phyloP scores from a whole-genome alignment of 2,888 invertebrate genomes.

The Clusia tigrina region DNA sequence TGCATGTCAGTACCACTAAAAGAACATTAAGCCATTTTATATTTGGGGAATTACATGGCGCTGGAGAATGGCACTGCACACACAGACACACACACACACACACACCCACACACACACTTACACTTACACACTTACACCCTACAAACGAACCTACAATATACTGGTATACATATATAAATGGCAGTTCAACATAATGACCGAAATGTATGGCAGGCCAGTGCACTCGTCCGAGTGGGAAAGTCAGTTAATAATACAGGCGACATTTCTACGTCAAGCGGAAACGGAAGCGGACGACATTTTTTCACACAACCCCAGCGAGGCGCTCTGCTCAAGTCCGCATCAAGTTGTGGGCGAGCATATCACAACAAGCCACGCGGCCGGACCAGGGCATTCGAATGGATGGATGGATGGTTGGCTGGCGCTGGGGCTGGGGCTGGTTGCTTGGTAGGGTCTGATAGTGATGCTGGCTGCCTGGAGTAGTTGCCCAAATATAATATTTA shows the following conservation, averaged over 20 bases:
- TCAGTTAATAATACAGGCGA: conserved; percentile 17
- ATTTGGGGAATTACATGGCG: neutral
- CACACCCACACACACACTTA: neutral
- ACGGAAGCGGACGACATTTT: conserved; percentile 44
- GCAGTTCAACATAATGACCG: neutral
- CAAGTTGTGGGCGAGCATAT: conserved; percentile 9
- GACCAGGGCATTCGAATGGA: too few species aligned
- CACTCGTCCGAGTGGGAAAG: neutral
- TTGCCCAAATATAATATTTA: neutral
- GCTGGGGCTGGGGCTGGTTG: conserved; percentile 31
- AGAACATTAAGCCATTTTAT: conserved; percentile 1
- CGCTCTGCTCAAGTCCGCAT: conserved; percentile 3
- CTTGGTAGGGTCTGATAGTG: neutral
- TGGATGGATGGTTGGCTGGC: neutral
- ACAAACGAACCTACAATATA: conserved; percentile 20
- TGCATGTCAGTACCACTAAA: neutral
- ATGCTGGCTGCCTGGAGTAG: neutral
- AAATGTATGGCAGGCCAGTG: neutral
- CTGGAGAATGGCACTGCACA: neutral
- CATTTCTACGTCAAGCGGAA: conserved; percentile 20
- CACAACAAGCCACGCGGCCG: neutral
- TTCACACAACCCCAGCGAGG: conserved; percentile 43
- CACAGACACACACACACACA: neutral
- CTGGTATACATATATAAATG: too few species aligned
- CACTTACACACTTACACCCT: neutral